These are phyloP conservation scores for Heterodera carotae DNA, from an alignment of 1,140 invertebrate species.

Conservation along the genomic window DNA sequence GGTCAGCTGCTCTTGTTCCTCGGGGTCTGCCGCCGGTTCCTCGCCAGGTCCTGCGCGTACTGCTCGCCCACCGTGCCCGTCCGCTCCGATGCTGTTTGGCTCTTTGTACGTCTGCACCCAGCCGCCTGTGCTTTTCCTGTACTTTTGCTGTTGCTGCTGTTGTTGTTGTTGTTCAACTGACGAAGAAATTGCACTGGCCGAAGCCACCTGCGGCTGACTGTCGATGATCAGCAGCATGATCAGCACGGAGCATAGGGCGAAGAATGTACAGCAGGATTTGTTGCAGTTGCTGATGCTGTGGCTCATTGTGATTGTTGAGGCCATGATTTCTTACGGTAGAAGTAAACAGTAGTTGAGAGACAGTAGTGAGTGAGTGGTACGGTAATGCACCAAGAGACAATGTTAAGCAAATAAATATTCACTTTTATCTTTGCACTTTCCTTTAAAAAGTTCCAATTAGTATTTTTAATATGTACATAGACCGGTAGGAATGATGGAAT, in stretches of 20 bases:
- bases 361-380: neutral
- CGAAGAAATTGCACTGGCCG: neutral
- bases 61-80: neutral
- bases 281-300: neutral
- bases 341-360: neutral
- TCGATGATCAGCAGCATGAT: neutral
- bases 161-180: neutral
- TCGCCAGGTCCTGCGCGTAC: neutral
- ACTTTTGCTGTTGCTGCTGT: neutral
- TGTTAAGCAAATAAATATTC: too few species aligned
- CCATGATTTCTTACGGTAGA: neutral
- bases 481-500: too few species aligned
- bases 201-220: neutral
- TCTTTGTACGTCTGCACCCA: slow-evolving; percentile 31
- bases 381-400: neutral
- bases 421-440: too few species aligned
- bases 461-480: too few species aligned
- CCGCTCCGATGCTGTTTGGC: slow-evolving; percentile 6
- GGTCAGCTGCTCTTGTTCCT: slow-evolving; percentile 4
- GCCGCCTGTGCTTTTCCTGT: slow-evolving; percentile 3
- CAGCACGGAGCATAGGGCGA: neutral
- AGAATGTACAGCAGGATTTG: neutral
- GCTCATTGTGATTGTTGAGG: neutral
- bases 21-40: neutral
- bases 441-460: too few species aligned